These are phyloP conservation scores for Glaucopsyche alexis DNA, from an alignment of 2,888 invertebrate genomes.

Conservation along the genomic window DNA sequence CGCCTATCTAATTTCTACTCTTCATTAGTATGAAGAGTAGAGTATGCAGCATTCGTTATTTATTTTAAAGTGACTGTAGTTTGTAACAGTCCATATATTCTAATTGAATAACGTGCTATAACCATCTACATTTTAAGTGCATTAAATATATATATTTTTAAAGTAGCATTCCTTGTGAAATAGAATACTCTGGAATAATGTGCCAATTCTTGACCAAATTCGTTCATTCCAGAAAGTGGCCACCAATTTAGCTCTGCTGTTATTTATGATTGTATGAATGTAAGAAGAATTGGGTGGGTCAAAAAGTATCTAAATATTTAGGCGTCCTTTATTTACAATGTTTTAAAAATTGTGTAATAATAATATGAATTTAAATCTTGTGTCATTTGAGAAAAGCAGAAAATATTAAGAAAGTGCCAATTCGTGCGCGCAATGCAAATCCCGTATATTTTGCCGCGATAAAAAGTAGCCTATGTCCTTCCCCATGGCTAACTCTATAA, in stretches of 20 bases:
- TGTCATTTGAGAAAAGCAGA: not conserved
- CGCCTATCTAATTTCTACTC: no score
- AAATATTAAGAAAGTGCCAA: not conserved
- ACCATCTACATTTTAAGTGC: not conserved
- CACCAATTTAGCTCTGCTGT: not conserved
- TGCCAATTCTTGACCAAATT: slow-evolving; percentile 6
- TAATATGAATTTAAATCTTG: not conserved
- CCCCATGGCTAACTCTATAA: no score
- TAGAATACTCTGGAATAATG: not conserved
- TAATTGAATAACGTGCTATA: no score
- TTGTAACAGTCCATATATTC: no score
- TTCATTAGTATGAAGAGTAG: no score
- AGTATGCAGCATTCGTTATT: no score
- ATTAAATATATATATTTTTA: not conserved
- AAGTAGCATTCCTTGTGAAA: not conserved
- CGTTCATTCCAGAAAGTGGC: not conserved
- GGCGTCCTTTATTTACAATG: not conserved
- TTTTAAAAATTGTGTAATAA: not conserved
- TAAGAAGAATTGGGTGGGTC: not conserved
- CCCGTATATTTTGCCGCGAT: no score
- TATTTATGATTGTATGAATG: not conserved
- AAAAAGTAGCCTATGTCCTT: no score
- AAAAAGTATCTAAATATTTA: not conserved
- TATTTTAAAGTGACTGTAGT: no score
- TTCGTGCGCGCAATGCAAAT: no score